phyloP scores from a whole-genome alignment of 2,888 invertebrate genomes.

The Tipula confusa region DNA sequence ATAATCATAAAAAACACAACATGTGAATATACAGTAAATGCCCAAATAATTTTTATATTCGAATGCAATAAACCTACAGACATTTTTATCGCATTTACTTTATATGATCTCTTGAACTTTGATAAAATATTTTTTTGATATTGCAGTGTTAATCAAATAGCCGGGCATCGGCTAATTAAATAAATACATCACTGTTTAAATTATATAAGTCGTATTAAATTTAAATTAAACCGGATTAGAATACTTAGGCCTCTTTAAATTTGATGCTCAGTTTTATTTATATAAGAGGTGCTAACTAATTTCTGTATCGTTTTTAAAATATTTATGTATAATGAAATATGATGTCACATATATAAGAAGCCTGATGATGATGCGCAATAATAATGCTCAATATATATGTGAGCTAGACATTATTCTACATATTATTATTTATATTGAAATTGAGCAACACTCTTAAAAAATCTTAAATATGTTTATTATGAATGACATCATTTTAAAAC shows the following conservation, averaged over 20 bases:
- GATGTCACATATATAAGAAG: background rate
- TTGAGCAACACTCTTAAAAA: background rate
- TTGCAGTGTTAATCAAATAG: background rate
- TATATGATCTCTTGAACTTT: background rate
- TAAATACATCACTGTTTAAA: background rate
- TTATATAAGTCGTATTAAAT: background rate
- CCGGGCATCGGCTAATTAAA: background rate
- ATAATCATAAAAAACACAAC: background rate
- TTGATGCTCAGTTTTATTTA: background rate
- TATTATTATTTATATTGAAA: background rate
- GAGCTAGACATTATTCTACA: background rate
- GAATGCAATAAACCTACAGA: background rate
- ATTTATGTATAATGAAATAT: background rate
- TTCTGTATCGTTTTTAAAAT: background rate
- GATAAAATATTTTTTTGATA: background rate
- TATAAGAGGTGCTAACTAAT: background rate
- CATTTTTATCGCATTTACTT: background rate
- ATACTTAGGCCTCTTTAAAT: background rate
- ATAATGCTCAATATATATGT: background rate
- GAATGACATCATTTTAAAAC: slow-evolving; percentile 12
- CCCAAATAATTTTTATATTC: background rate
- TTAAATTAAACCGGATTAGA: background rate
- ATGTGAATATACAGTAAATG: background rate
- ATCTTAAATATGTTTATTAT: background rate
- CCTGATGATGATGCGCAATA: background rate